Conservation (phyloP, 1,140 invertebrate genomes). For the Brachystomella parvula region DNA sequence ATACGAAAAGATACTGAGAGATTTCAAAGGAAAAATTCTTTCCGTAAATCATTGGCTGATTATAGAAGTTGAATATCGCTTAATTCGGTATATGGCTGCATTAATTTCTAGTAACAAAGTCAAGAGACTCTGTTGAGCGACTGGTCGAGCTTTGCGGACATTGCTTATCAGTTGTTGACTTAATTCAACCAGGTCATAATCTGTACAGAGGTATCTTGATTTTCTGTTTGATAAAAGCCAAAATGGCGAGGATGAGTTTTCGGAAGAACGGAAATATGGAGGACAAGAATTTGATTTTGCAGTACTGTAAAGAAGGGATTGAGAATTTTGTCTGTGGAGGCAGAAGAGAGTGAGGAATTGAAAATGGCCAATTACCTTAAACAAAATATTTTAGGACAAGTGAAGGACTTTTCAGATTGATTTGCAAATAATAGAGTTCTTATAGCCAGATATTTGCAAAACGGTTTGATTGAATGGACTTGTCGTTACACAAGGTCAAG, state of each 20-base stretch:
- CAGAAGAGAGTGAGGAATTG: not conserved
- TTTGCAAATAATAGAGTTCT: not conserved
- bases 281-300: not conserved
- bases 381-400: not conserved
- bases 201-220: not conserved
- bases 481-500: not conserved
- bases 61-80: conserved; percentile 4
- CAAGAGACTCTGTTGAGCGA: not conserved
- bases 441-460: no score
- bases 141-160: not conserved
- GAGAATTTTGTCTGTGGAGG: not conserved
- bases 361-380: not conserved
- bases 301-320: not conserved
- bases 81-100: not conserved
- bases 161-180: not conserved
- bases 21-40: not conserved
- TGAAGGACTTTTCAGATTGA: not conserved
- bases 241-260: not conserved
- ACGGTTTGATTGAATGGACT: not conserved
- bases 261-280: not conserved
- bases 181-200: conserved; percentile 1
- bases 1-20: not conserved
- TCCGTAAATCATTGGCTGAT: conserved; percentile 5
- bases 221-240: not conserved
- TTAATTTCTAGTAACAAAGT: not conserved